phyloP scores from a whole-genome alignment of 1,140 invertebrate genomes.

The Drusus annulatus region DNA sequence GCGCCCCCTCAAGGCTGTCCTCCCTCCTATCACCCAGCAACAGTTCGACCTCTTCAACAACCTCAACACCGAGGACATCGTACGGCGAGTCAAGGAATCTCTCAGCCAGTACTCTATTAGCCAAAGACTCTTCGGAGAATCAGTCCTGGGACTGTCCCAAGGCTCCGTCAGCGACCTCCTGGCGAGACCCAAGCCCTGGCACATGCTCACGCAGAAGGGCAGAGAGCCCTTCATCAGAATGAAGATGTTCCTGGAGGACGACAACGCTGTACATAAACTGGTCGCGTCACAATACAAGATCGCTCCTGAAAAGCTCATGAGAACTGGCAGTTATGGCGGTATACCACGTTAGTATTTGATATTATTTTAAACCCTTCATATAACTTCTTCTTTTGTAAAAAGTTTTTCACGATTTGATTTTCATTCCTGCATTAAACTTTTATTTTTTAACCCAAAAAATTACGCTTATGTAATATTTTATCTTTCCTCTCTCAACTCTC shows the following conservation, averaged over 20 bases:
- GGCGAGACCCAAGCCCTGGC: conserved; percentile 96
- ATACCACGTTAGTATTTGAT: conserved; percentile 79
- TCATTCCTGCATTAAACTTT: neutral
- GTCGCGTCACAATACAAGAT: conserved; percentile 98
- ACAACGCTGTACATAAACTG: conserved; percentile 96
- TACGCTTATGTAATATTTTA: neutral
- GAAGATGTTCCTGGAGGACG: conserved; percentile 98
- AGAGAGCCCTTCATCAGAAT: conserved; percentile 97
- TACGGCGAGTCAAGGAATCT: conserved; percentile 97
- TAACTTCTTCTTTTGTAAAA: neutral
- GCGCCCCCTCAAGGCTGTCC: conserved; percentile 93
- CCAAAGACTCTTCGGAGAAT: conserved; percentile 97
- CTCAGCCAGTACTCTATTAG: conserved; percentile 98
- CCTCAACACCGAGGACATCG: conserved; percentile 98
- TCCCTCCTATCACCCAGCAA: conserved; percentile 98
- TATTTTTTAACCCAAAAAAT: neutral
- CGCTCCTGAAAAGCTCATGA: conserved; percentile 95
- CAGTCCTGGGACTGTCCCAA: conserved; percentile 95
- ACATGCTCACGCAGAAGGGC: conserved; percentile 97
- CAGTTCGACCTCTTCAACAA: conserved; percentile 99
- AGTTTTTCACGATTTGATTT: neutral
- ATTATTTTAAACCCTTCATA: neutral
- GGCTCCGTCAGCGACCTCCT: conserved; percentile 96
- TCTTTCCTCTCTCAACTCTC: too few species aligned
- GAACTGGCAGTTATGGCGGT: conserved; percentile 92